Conservation (phyloP, 2,888 invertebrate species). For the Flexamia atlantica region DNA sequence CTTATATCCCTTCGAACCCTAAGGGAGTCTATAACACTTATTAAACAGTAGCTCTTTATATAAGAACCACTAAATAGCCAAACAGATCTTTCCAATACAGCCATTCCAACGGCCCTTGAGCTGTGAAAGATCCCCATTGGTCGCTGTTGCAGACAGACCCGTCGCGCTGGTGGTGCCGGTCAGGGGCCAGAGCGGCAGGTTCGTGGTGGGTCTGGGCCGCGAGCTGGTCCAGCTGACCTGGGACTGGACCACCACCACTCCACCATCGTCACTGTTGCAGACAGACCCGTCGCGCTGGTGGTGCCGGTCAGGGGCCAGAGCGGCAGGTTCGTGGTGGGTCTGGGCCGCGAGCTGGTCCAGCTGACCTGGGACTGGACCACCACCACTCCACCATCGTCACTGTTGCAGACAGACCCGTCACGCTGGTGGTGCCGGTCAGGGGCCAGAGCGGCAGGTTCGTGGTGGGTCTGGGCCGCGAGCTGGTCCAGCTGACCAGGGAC, state of each 20-base stretch:
- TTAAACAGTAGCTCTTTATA: too few relatives aligned
- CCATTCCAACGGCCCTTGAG: too few relatives aligned
- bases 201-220: constrained; percentile 75
- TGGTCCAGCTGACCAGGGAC: constrained; percentile 76
- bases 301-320: constrained; percentile 77
- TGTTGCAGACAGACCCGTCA: constrained; percentile 78
- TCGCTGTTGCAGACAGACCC: constrained; percentile 77
- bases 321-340: constrained; percentile 74
- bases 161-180: constrained; percentile 78
- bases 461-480: constrained; percentile 75
- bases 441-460: constrained; percentile 75
- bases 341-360: constrained; percentile 75
- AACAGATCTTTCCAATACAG: too few relatives aligned
- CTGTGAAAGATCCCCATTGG: too few relatives aligned
- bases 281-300: constrained; percentile 77
- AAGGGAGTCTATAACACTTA: too few relatives aligned
- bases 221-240: constrained; percentile 76
- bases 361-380: constrained; percentile 76
- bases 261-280: too few relatives aligned
- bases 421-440: constrained; percentile 77
- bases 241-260: too few relatives aligned
- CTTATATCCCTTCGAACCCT: too few relatives aligned
- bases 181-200: constrained; percentile 75
- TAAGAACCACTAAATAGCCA: too few relatives aligned
- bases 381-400: too few relatives aligned